Evolutionary conservation across 2,113 vertebrate genomes (phyloP), one percentile per base, ranked within the genome.

Genomic region (Terrapene triunguis): DNA sequence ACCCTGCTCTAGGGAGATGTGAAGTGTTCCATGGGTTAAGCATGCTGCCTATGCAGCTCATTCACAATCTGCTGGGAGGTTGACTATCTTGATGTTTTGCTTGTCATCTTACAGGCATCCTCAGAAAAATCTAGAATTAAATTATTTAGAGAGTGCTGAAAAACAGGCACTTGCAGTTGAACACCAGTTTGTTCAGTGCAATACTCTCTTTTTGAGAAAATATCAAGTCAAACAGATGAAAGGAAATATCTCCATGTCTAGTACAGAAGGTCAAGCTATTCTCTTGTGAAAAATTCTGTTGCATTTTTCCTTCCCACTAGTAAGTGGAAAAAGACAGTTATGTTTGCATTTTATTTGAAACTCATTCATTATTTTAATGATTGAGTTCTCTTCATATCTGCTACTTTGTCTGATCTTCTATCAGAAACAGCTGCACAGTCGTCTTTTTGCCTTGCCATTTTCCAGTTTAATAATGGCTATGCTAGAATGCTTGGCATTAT

Each of bases 321-420:
- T 88, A 88, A 84, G 57, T 16, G 92, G 85, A 95, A 96, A 88
- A 78, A 91, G 90, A 89, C 84, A 10, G 48, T 88, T 90, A 48
- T 48, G 87, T 89, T 93, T 90, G 78, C 83, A 8, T 95, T 96
- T 96, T 87, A 62, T 89, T 88, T 97, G 69, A 96, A 93, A 96
- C 82, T 53, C 81, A 16, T 96, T 95, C 85, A 88, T 88, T 97
- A 90, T 51, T 94, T 96, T 86, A 76, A 92, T 91, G 27, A 53
- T 88, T 42, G 55, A 93, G 87, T 92, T 95, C 72, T 90, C 1
- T 59, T 82, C 32, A 0, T 90, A 69, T 93, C 92, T 96, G 85
- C 78, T 86, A 82, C 92, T 69, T 35, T 48, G 51, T 89, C 94
- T 88, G 90, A 91, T 94, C 94, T 92, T 97, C 0, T 85, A 83